phyloP scores from a whole-genome alignment of 2,888 invertebrate genomes.

The Polylopha cassiicola region DNA sequence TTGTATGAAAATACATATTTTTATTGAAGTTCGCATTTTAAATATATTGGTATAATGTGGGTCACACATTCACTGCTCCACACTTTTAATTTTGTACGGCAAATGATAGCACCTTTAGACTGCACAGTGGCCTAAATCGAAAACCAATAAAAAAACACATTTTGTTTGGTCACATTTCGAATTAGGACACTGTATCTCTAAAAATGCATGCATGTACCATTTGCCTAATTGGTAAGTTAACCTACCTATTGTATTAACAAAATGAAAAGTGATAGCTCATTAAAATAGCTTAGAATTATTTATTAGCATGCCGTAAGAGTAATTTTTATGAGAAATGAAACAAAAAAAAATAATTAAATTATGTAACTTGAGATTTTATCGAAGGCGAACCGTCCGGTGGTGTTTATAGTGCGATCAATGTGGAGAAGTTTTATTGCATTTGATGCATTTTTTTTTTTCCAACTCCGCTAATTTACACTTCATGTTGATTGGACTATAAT shows the following conservation, averaged over 20 bases:
- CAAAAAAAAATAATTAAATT: constrained; percentile 36
- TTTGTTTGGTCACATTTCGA: too few relatives aligned
- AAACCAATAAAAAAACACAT: too few relatives aligned
- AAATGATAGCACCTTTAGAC: neutral
- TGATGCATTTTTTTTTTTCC: too few relatives aligned
- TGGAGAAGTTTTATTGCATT: too few relatives aligned
- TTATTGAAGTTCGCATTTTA: constrained; percentile 7
- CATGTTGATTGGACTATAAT: too few relatives aligned
- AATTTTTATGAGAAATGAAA: constrained; percentile 47
- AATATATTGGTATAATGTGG: constrained; percentile 1
- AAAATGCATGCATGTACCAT: too few relatives aligned
- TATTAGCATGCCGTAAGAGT: constrained; percentile 68
- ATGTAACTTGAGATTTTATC: constrained; percentile 39
- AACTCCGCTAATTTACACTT: too few relatives aligned
- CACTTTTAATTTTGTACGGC: constrained; percentile 5
- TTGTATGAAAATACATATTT: too few relatives aligned
- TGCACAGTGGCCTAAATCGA: neutral
- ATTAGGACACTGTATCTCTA: too few relatives aligned
- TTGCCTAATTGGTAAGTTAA: too few relatives aligned
- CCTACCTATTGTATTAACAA: neutral
- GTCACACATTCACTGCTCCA: constrained; percentile 7
- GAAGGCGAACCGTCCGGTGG: constrained; percentile 56
- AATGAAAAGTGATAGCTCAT: constrained; percentile 10
- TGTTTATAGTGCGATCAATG: constrained; percentile 31
- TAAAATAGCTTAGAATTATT: constrained; percentile 63